A percentile compares a stretch with the other conserved stretches of the same genome.
Conservation (phyloP, 2,888 invertebrate species). For the Halictus quadricinctus region DNA sequence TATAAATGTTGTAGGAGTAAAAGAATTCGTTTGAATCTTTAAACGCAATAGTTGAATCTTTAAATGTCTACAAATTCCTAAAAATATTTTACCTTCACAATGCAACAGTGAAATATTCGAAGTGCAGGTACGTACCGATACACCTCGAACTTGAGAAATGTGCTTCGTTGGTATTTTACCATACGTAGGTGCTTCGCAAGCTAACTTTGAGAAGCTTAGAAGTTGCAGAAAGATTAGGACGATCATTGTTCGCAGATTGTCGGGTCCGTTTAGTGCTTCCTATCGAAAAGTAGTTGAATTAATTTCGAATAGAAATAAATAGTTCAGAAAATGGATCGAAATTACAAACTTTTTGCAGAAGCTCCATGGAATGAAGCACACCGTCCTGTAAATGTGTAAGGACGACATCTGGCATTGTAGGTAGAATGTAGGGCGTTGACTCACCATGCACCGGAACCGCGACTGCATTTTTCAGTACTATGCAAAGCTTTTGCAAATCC, state of each 20-base stretch:
- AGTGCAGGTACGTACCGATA: conserved; percentile 73
- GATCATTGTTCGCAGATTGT: conserved; percentile 86
- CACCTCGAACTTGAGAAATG: conserved; percentile 80
- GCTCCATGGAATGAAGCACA: conserved; percentile 92
- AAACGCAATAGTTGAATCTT: no score
- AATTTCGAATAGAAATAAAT: not conserved
- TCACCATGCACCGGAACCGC: conserved; percentile 92
- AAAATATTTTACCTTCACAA: not conserved
- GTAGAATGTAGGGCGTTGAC: conserved; percentile 91
- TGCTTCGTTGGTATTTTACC: conserved; percentile 85
- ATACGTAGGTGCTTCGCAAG: conserved; percentile 86
- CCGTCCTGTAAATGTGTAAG: conserved; percentile 93
- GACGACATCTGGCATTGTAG: conserved; percentile 90
- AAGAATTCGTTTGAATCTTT: no score
- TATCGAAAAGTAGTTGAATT: conserved; percentile 62
- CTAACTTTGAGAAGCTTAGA: conserved; percentile 87
- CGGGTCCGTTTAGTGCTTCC: conserved; percentile 85
- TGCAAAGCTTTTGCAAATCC: conserved; percentile 92
- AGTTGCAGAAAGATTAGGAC: conserved; percentile 88
- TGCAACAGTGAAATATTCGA: conserved; percentile 13
- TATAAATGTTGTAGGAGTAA: no score
- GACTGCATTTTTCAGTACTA: conserved; percentile 89
- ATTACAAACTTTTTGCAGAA: conserved; percentile 89
- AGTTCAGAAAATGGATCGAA: conserved; percentile 12
- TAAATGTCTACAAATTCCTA: no score